Conservation (phyloP, 2,113 vertebrate species). For the Pseudopipra pipra region DNA sequence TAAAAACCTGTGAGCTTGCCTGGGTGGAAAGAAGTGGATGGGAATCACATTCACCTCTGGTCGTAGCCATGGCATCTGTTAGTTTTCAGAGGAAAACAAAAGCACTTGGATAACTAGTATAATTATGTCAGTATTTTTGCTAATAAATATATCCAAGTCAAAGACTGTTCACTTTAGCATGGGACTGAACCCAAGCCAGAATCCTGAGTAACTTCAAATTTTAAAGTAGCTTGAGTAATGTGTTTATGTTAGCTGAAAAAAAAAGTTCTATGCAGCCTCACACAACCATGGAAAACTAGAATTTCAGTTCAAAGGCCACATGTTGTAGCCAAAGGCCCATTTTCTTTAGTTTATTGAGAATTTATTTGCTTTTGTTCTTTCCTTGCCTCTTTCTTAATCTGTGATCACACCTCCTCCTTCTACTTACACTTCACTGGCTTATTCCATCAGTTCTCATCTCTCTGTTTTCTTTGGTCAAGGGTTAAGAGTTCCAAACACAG, state of each 20-base stretch:
- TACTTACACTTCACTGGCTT: background rate
- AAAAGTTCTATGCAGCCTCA: background rate
- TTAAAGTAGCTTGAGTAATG: background rate
- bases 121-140: background rate
- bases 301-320: background rate
- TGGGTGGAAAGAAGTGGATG: background rate
- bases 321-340: background rate
- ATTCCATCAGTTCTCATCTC: background rate
- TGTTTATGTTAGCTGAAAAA: background rate
- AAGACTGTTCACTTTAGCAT: background rate
- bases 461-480: conserved; percentile 14
- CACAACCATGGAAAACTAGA: background rate
- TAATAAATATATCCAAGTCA: background rate
- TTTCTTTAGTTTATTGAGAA: background rate
- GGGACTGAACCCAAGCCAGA: background rate
- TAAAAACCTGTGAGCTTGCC: background rate
- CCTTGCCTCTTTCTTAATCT: background rate
- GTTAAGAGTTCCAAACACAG: background rate
- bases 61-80: background rate
- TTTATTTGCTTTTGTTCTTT: background rate
- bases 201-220: background rate
- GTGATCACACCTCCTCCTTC: background rate
- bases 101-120: background rate
- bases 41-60: background rate
- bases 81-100: background rate